Base-by-base conservation (phyloP, 2,113 vertebrate genomes). In the Elgaria multicarinata region DNA sequence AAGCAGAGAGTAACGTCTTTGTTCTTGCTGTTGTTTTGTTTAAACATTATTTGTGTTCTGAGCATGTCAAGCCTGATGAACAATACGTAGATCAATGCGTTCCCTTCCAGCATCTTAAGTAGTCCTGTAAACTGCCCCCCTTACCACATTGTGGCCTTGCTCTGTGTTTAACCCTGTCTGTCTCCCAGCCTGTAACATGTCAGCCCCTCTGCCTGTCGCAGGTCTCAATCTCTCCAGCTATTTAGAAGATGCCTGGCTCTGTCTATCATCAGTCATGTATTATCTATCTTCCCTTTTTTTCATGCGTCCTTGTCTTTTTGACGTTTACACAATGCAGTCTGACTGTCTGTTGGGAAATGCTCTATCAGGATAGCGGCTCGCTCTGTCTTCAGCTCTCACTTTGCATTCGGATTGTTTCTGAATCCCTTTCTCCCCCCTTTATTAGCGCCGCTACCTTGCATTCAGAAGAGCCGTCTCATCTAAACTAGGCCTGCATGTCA, bases 131-230 rank as follows among this genome's bases (percentile, higher is more conserved):
- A 62, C 22, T 2, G 18, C 58, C 2, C 42, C 8, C 78, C 74
- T 4, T 3, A 18, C 16, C 13, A 6, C 13, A 71, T 20, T 13
- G 1, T 31, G 44, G 66, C 31, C 4, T 78, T 64, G n/a, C 53
- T 10, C 53, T 14, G 36, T 46, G 36, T 77, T 77, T 87, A 77
- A 66, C 55, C 55, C 85, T 66, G 85, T 46, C 74, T 78, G n/a
- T 64, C 55, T 28, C 46, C 36, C n/a, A 28, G 50, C 36, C 8
- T 58, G 69, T 26, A 58, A 28, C 26, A 39, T 33, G 28, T 69
- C 94, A 91, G 85, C 83, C 75, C 7, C 28, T 76, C 78, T 64
- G 58, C 33, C 71, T 84, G 42, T 78, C 86, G 8, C 75, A n/a
- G 83, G 58, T 28, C 14, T 77, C 74, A 66, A 14, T 62, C 74